Conservation (phyloP, 2,113 vertebrate species). For the Hippocampus barbouri region DNA sequence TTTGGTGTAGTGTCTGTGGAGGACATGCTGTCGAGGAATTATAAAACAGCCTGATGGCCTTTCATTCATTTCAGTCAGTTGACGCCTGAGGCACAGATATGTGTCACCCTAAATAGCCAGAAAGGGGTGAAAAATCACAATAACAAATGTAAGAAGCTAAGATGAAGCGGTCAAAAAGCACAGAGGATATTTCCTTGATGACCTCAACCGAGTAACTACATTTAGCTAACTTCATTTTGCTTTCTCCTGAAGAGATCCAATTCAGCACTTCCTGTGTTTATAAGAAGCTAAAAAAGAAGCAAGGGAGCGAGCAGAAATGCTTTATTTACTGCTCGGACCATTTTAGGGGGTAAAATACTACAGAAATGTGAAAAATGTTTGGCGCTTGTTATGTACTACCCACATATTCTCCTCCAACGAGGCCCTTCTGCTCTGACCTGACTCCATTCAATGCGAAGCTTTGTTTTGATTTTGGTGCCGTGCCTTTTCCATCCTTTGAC, state of each 20-base stretch:
- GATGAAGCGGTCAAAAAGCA: constrained; percentile 13
- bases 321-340: constrained; percentile 10
- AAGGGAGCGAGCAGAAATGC: neutral
- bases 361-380: constrained; percentile 51
- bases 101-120: neutral
- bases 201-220: constrained; percentile 58
- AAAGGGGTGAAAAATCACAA: no score
- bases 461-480: constrained; percentile 58
- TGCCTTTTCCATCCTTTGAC: constrained; percentile 70
- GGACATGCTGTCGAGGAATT: neutral
- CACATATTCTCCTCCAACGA: constrained; percentile 42
- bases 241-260: constrained; percentile 61
- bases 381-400: constrained; percentile 41
- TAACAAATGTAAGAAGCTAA: neutral
- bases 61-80: constrained; percentile 22
- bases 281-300: constrained; percentile 36
- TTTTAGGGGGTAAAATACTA: constrained; percentile 44
- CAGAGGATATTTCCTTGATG: constrained; percentile 38
- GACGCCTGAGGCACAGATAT: constrained; percentile 29
- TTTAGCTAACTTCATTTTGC: constrained; percentile 68
- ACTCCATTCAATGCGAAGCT: constrained; percentile 62
- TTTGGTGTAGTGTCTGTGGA: neutral
- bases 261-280: constrained; percentile 62
- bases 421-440: constrained; percentile 60
- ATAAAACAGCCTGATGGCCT: constrained; percentile 6